phyloP scores from a whole-genome alignment of 1,140 invertebrate species.

The Geopemphigus sp. region DNA sequence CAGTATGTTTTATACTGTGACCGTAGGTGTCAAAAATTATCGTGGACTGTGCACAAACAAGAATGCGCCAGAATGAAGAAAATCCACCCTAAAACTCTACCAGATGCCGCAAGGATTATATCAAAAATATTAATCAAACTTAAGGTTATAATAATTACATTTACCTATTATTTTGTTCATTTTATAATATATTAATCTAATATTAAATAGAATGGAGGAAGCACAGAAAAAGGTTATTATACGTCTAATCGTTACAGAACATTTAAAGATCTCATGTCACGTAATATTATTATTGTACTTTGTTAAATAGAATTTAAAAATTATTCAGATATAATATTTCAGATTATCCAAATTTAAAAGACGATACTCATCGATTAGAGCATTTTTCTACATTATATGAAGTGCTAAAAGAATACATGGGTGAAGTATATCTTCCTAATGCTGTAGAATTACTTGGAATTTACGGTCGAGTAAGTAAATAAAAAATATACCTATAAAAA shows the following conservation, averaged over 20 bases:
- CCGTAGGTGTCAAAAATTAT: slow-evolving; percentile 68
- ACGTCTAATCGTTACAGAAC: slow-evolving; percentile 62
- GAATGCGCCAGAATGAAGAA: slow-evolving; percentile 73
- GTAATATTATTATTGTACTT: slow-evolving; percentile 60
- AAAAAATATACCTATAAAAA: neutral
- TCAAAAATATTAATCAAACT: slow-evolving; percentile 71
- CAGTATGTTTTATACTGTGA: slow-evolving; percentile 78
- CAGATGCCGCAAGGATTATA: slow-evolving; percentile 72
- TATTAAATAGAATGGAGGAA: slow-evolving; percentile 28
- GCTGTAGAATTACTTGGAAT: slow-evolving; percentile 74
- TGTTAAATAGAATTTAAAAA: neutral
- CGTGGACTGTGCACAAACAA: slow-evolving; percentile 73
- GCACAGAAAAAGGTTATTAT: slow-evolving; percentile 65
- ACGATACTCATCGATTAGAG: slow-evolving; percentile 69
- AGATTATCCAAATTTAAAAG: slow-evolving; percentile 78
- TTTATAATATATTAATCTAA: too few relatives aligned
- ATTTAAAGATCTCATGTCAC: slow-evolving; percentile 82
- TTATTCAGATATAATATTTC: slow-evolving; percentile 54
- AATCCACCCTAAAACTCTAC: slow-evolving; percentile 65
- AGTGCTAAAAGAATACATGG: slow-evolving; percentile 68
- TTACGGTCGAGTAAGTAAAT: slow-evolving; percentile 69
- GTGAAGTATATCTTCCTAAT: slow-evolving; percentile 67
- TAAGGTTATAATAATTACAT: slow-evolving; percentile 53
- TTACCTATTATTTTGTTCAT: neutral
- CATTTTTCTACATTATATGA: slow-evolving; percentile 69